Evolutionary conservation across 2,797 vertebrate species (phyloP), one percentile per base, ranked within the genome.

Genomic region (Catamblyrhynchus diadema): DNA sequence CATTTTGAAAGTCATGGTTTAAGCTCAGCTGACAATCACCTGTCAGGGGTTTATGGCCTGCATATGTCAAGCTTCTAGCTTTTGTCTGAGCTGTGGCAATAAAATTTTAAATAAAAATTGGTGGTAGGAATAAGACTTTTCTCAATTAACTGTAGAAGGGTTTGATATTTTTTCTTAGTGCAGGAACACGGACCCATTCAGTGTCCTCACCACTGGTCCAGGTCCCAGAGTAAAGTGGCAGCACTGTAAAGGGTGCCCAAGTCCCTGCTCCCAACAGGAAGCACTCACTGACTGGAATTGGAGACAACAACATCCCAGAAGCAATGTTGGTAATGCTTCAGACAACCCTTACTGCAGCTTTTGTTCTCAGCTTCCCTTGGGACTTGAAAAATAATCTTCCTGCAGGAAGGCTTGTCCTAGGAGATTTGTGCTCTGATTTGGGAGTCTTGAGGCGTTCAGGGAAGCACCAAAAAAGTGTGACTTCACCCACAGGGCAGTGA

Each of bases 1-100:
- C 75, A 44, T 51, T 94, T 44, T 92, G 57, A 87, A 89, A 93
- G 72, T 57, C 75, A 56, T 33, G 32, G 67, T 73, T 95, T 65
- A 42, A 74, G n/a, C n/a, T 65, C 19, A 8, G 47, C 41, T 81
- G 79, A 41, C 15, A 12, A 70, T 67, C 61, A 53, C 35, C 56
- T 3, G 3, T 65, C 79, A 84, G 50, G 42, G 32, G 69, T 93
- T 94, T 89, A 87, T 0, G 0, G 65, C 41, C 54, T 86, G 78
- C 44, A 19, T 48, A 21, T 51, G 65, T 25, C 35, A 89, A 87
- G 25, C 37, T 78, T 89, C 69, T 62, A 51, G 20, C n/a, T 79
- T 87, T 72, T 7, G 24, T 62, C 30, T 42, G 48, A 93, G 61
- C 47, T 75, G 47, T 0, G 0, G 25, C 19, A 78, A 62, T 72